Evolutionary conservation across 2,113 vertebrate species (phyloP).

Genomic region (Acanthisitta chloris): DNA sequence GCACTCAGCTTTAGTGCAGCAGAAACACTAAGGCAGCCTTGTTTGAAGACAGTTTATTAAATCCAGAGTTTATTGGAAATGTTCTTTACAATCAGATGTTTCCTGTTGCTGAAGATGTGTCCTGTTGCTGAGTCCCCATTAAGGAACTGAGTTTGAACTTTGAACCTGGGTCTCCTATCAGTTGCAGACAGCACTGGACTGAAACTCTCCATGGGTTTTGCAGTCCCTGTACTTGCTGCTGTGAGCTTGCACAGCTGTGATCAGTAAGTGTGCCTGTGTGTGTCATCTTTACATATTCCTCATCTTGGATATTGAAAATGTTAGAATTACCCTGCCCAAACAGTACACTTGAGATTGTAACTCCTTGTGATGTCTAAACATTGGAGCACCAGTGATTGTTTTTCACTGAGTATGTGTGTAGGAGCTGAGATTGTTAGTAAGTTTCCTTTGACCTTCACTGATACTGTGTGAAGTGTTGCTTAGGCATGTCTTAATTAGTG

Average conservation of each 20-base stretch:
- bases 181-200: not conserved
- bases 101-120: slow-evolving; percentile 71
- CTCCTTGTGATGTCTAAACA: not conserved
- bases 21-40: not conserved
- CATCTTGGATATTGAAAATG: not conserved
- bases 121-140: slow-evolving; percentile 45
- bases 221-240: not conserved
- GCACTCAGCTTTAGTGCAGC: not conserved
- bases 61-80: slow-evolving; percentile 44
- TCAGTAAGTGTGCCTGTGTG: not conserved
- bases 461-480: not conserved
- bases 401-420: not conserved
- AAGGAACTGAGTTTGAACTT: slow-evolving; percentile 25
- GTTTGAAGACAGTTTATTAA: slow-evolving; percentile 9
- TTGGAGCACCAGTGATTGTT: not conserved
- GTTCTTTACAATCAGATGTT: slow-evolving; percentile 68
- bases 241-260: not conserved
- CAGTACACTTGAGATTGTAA: not conserved
- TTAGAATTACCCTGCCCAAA: not conserved
- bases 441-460: not conserved
- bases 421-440: not conserved
- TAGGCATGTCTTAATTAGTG: not conserved
- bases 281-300: not conserved
- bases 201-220: not conserved
- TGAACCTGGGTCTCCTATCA: not conserved